These are phyloP conservation scores for Danaus chrysippus DNA, from an alignment of 2,888 invertebrate genomes.

Conservation along the genomic window DNA sequence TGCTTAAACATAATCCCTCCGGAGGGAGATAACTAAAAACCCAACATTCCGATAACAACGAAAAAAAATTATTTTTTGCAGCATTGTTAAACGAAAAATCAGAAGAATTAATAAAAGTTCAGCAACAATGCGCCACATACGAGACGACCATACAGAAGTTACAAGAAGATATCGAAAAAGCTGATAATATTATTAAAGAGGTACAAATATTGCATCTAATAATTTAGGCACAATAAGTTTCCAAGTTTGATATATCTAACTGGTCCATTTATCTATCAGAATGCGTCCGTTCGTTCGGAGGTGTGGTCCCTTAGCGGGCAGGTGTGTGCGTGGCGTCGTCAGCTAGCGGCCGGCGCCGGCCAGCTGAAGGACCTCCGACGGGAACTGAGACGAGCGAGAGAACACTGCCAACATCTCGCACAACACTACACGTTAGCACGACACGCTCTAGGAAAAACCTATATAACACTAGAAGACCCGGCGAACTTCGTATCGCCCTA, in stretches of 20 bases:
- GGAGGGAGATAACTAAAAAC: no score
- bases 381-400: slow-evolving; percentile 12
- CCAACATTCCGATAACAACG: not conserved
- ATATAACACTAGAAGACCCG: no score
- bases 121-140: slow-evolving; percentile 37
- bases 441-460: no score
- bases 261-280: slow-evolving; percentile 31
- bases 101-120: slow-evolving; percentile 37
- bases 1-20: no score
- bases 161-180: slow-evolving; percentile 39
- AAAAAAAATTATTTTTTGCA: slow-evolving; percentile 27
- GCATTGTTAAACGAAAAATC: slow-evolving; percentile 44
- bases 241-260: no score
- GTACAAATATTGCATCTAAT: slow-evolving; percentile 32
- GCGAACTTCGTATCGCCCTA: no score
- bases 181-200: slow-evolving; percentile 42
- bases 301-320: slow-evolving; percentile 38
- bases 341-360: slow-evolving; percentile 39
- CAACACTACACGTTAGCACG: not conserved
- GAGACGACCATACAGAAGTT: slow-evolving; percentile 37
- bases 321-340: slow-evolving; percentile 41
- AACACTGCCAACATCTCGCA: not conserved
- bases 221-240: no score
- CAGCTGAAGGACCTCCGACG: slow-evolving; percentile 15
- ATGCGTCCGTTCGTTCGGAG: slow-evolving; percentile 41